phyloP scores from a whole-genome alignment of 2,888 invertebrate species.

The Heliconius ethilla region DNA sequence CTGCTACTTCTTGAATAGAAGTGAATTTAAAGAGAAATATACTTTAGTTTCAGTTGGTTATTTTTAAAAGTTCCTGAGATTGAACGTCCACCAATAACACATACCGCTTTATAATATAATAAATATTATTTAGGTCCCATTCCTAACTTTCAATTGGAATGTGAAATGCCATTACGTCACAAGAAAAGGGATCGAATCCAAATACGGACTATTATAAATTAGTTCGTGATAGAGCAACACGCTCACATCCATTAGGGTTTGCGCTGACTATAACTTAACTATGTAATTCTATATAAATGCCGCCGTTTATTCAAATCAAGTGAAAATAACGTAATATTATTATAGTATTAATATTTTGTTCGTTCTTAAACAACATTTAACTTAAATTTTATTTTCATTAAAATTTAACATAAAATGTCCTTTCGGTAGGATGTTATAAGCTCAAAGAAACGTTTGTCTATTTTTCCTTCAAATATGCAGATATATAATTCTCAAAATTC shows the following conservation, averaged over 20 bases:
- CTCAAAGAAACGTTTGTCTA: too few relatives aligned
- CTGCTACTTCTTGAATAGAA: too few relatives aligned
- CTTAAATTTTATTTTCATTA: too few relatives aligned
- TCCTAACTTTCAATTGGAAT: background rate
- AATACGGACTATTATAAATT: constrained; percentile 15
- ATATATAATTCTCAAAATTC: background rate
- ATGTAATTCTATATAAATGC: background rate
- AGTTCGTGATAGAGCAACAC: constrained; percentile 29
- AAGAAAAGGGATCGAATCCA: constrained; percentile 9
- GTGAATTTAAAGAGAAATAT: too few relatives aligned
- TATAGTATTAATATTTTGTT: background rate
- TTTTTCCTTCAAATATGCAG: too few relatives aligned
- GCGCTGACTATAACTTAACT: background rate
- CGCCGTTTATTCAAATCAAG: constrained; percentile 16
- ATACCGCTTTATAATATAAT: background rate
- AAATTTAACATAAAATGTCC: too few relatives aligned
- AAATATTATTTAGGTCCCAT: background rate
- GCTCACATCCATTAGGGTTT: constrained; percentile 13
- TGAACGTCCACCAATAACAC: too few relatives aligned
- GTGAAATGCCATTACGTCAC: constrained; percentile 7
- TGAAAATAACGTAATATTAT: background rate
- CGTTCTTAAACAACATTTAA: too few relatives aligned
- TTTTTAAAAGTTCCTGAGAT: too few relatives aligned
- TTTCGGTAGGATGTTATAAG: too few relatives aligned
- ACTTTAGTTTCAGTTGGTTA: too few relatives aligned